Evolutionary conservation across 2,113 vertebrate genomes (phyloP).

Genomic region (Hiodon tergisus): DNA sequence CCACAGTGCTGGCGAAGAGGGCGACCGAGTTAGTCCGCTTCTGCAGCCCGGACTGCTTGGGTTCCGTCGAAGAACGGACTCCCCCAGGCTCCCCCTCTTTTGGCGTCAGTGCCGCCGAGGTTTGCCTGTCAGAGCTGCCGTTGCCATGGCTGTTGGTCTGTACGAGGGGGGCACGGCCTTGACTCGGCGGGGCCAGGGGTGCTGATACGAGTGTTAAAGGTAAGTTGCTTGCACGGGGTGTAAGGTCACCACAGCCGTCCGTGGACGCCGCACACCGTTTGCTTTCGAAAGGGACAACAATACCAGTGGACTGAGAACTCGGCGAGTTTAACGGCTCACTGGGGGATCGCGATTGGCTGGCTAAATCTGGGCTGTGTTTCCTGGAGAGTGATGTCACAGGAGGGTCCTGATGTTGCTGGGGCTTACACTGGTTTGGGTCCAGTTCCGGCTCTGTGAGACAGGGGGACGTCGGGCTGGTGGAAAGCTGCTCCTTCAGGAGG

Average conservation of each 20-base stretch:
- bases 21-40: slow-evolving; percentile 40
- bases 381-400: not conserved
- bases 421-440: slow-evolving; percentile 14
- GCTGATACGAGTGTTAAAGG: slow-evolving; percentile 20
- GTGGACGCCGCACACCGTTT: not conserved
- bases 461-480: not conserved
- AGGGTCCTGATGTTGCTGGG: slow-evolving; percentile 15
- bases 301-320: slow-evolving; percentile 21
- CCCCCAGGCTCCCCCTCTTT: slow-evolving; percentile 59
- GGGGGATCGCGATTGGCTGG: slow-evolving; percentile 4
- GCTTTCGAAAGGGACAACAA: slow-evolving; percentile 27
- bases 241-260: slow-evolving; percentile 14
- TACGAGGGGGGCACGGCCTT: slow-evolving; percentile 24
- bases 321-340: not conserved
- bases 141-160: slow-evolving; percentile 41
- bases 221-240: slow-evolving; percentile 26
- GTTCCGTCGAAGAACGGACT: slow-evolving; percentile 25
- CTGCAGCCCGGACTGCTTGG: slow-evolving; percentile 49
- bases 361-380: slow-evolving; percentile 15
- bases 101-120: slow-evolving; percentile 18
- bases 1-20: slow-evolving; percentile 37
- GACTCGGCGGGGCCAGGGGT: slow-evolving; percentile 5
- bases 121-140: slow-evolving; percentile 23
- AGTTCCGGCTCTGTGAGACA: slow-evolving; percentile 22
- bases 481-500: slow-evolving; percentile 17